phyloP scores from a whole-genome alignment of 2,797 vertebrate genomes.

The Carduelis carduelis region DNA sequence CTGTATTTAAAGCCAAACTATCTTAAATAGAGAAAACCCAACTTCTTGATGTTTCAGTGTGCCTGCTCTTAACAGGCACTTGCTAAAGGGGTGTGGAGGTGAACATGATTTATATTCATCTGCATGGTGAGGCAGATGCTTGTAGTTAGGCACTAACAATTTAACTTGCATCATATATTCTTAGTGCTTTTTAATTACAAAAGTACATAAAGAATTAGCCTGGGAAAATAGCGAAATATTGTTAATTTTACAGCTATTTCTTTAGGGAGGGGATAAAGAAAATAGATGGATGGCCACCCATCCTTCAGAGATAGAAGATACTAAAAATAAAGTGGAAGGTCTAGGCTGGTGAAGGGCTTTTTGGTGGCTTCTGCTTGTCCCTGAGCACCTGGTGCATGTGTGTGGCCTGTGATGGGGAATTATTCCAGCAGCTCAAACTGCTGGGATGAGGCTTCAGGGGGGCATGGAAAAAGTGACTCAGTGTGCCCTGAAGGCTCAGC shows the following conservation, averaged over 20 bases:
- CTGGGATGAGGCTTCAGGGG: not conserved
- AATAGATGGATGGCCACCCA: not conserved
- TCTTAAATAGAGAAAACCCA: not conserved
- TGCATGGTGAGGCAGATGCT: not conserved
- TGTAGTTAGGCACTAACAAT: not conserved
- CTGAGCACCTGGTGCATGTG: not conserved
- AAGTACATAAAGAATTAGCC: not conserved
- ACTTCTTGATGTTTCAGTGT: not conserved
- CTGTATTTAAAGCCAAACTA: not conserved
- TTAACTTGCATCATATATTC: not conserved
- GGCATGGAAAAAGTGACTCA: not conserved
- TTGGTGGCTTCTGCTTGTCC: not conserved
- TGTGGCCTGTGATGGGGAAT: not conserved
- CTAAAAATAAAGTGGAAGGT: not conserved
- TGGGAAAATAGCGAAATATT: not conserved
- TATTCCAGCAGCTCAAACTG: not conserved
- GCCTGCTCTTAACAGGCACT: not conserved
- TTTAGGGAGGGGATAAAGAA: not conserved
- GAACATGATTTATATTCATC: not conserved
- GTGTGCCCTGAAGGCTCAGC: not conserved
- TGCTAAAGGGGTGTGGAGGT: not conserved
- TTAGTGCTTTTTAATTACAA: not conserved
- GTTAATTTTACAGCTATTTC: not conserved
- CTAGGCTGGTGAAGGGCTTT: not conserved
- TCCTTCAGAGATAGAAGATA: not conserved